Conservation (phyloP, 2,113 vertebrate genomes). For the Hippocampus abdominalis region DNA sequence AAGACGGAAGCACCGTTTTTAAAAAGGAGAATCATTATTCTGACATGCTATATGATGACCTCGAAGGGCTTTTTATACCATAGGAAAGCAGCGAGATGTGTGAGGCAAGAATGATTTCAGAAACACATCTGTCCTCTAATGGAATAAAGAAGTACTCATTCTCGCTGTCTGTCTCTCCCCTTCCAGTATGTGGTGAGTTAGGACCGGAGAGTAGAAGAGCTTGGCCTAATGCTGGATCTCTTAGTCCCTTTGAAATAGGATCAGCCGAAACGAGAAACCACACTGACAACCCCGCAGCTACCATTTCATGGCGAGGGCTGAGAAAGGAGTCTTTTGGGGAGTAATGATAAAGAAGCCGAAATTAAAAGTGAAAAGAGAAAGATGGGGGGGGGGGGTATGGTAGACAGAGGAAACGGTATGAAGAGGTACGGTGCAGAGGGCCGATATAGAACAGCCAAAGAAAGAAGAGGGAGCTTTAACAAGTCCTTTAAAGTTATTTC, state of each 20-base stretch:
- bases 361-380: conserved; percentile 24
- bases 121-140: conserved; percentile 64
- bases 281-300: conserved; percentile 68
- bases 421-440: conserved; percentile 14
- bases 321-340: conserved; percentile 48
- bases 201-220: conserved; percentile 56
- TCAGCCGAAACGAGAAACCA: conserved; percentile 67
- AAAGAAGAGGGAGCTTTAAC: conserved; percentile 26
- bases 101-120: conserved; percentile 53
- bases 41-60: conserved; percentile 57
- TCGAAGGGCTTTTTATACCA: conserved; percentile 34
- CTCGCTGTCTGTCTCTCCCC: conserved; percentile 41
- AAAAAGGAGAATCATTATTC: conserved; percentile 46
- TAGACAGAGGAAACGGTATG: conserved; percentile 24
- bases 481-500: conserved; percentile 45
- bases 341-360: conserved; percentile 18
- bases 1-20: conserved; percentile 42
- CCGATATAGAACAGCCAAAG: conserved; percentile 25
- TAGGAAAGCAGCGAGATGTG: conserved; percentile 33
- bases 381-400: conserved; percentile 9
- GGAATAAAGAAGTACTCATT: conserved; percentile 54
- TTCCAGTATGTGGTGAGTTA: conserved; percentile 59
- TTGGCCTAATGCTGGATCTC: conserved; percentile 65
- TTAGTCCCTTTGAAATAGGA: conserved; percentile 73
- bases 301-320: conserved; percentile 65